Conservation (phyloP, 2,888 invertebrate species). For the Leptinotarsa rubiginosa region DNA sequence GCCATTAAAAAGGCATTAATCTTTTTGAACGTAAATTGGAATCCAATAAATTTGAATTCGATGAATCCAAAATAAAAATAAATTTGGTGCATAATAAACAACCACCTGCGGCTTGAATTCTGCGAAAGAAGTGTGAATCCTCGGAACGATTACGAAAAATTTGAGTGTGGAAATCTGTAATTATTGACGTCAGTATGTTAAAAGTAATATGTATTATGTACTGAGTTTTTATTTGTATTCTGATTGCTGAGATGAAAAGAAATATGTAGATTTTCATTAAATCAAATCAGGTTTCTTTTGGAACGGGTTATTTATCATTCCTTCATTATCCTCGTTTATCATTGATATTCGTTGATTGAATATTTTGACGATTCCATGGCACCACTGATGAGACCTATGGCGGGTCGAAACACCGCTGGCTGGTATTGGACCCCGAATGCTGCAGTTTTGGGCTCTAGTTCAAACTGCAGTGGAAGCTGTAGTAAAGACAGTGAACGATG, state of each 20-base stretch:
- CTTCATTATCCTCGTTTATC: too few species aligned
- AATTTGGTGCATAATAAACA: conserved; percentile 13
- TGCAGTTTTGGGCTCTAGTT: too few species aligned
- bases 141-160: background rate
- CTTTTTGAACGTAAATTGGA: background rate
- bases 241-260: background rate
- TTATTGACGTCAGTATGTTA: background rate
- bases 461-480: too few species aligned
- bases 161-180: background rate
- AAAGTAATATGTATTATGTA: background rate
- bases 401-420: too few species aligned
- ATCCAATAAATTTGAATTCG: conserved; percentile 5
- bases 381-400: too few species aligned
- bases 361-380: too few species aligned
- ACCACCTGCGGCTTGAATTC: conserved; percentile 20
- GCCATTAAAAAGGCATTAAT: conserved; percentile 18
- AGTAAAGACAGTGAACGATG: too few species aligned
- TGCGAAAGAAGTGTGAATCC: background rate
- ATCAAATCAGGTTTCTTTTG: too few species aligned
- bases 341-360: too few species aligned
- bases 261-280: background rate
- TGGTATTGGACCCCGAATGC: too few species aligned
- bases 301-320: too few species aligned
- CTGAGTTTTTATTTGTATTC: background rate
- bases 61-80: conserved; percentile 24